Evolutionary conservation across 1,140 invertebrate genomes (phyloP).

Genomic region (Leptopilina clavipes): DNA sequence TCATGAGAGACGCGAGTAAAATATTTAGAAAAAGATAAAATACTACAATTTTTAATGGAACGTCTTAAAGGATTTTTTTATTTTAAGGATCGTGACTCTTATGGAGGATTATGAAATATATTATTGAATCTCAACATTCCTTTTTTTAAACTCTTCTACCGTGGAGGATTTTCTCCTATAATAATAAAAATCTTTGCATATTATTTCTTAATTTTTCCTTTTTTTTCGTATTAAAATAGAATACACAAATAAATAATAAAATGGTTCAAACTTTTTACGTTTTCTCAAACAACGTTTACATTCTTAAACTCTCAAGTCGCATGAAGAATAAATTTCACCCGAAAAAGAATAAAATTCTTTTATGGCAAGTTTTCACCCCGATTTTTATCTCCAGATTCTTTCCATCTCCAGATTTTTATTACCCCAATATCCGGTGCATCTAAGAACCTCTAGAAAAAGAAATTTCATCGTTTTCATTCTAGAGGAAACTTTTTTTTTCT

Average conservation of each 20-base stretch:
- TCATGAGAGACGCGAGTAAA: constrained; percentile 5
- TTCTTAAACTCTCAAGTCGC: not conserved
- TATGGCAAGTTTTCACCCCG: not conserved
- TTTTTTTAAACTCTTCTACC: too few species aligned
- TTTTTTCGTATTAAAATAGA: too few species aligned
- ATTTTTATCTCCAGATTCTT: constrained; percentile 20
- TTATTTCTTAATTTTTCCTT: too few species aligned
- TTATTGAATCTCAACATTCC: too few species aligned
- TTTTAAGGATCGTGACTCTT: not conserved
- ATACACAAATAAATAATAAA: too few species aligned
- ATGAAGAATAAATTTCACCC: not conserved
- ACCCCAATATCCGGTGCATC: constrained; percentile 7
- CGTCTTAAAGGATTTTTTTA: not conserved
- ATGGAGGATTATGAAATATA: too few species aligned
- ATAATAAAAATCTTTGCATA: too few species aligned
- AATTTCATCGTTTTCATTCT: not conserved
- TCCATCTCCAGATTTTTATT: constrained; percentile 16
- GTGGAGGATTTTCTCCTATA: too few species aligned
- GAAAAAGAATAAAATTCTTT: not conserved
- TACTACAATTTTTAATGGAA: not conserved
- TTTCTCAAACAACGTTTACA: not conserved
- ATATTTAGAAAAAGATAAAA: not conserved
- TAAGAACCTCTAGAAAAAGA: constrained; percentile 5
- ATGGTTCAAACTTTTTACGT: too few species aligned
- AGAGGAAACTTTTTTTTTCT: not conserved